Evolutionary conservation across 2,888 invertebrate genomes (phyloP).

Genomic region (Steinernema hermaphroditum): DNA sequence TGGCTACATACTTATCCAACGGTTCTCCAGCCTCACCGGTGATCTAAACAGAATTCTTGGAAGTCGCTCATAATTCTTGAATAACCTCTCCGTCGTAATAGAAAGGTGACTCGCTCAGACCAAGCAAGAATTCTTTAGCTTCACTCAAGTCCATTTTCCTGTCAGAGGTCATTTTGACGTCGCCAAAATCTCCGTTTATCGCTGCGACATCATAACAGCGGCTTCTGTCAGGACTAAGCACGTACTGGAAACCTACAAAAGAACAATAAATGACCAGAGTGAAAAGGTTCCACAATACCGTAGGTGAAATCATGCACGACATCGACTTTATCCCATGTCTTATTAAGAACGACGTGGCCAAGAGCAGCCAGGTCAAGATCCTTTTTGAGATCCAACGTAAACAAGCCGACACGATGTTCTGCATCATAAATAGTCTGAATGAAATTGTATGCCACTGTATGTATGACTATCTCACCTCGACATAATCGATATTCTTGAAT

Average conservation of each 20-base stretch:
- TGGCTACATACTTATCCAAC: conserved; percentile 34
- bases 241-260: conserved; percentile 36
- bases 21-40: conserved; percentile 23
- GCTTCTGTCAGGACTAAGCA: conserved; percentile 37
- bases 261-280: background rate
- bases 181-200: conserved; percentile 33
- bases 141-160: conserved; percentile 30
- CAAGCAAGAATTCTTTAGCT: conserved; percentile 33
- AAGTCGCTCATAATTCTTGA: background rate
- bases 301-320: conserved; percentile 39
- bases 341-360: conserved; percentile 1
- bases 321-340: conserved; percentile 13
- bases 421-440: conserved; percentile 36
- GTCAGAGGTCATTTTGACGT: conserved; percentile 27
- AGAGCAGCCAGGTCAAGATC: conserved; percentile 33
- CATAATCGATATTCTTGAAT: conserved; percentile 33
- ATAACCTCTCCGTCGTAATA: conserved; percentile 36
- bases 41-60: background rate
- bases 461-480: conserved; percentile 28
- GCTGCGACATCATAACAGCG: conserved; percentile 32
- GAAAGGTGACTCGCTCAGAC: background rate
- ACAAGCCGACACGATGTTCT: conserved; percentile 30
- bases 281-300: conserved; percentile 30
- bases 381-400: conserved; percentile 35
- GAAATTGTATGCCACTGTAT: background rate